Evolutionary conservation across 2,113 vertebrate species (phyloP).

Genomic region (Nothoprocta perdicaria): DNA sequence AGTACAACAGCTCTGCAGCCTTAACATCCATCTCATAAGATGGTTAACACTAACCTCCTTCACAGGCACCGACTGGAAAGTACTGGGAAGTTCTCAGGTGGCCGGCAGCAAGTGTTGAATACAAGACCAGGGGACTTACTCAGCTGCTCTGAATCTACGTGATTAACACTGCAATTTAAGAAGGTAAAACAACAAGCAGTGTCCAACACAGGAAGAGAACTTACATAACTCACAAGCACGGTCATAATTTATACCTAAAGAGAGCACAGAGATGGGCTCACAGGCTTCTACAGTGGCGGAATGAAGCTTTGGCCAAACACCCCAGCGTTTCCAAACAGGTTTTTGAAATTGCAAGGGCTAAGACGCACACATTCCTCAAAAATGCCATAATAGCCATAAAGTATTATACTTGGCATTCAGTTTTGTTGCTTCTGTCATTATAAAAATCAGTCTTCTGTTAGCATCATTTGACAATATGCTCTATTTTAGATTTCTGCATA

Average conservation of each 20-base stretch:
- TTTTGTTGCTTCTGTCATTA: slow-evolving; percentile 29
- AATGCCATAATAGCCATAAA: neutral
- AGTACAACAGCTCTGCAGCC: neutral
- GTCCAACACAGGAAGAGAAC: neutral
- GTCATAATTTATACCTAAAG: neutral
- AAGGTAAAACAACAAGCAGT: neutral
- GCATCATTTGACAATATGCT: slow-evolving; percentile 33
- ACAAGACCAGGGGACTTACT: neutral
- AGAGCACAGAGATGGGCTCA: neutral
- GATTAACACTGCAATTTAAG: neutral
- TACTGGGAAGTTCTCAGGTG: neutral
- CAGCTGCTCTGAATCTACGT: neutral
- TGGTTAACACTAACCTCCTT: neutral
- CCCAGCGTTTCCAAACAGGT: neutral
- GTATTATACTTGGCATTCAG: slow-evolving; percentile 6
- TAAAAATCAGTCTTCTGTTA: slow-evolving; percentile 12
- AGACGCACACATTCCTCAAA: neutral
- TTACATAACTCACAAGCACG: neutral
- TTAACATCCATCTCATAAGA: neutral
- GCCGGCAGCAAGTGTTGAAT: neutral
- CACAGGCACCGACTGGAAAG: neutral
- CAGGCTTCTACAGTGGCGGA: neutral
- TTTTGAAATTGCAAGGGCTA: neutral
- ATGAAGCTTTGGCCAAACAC: neutral
- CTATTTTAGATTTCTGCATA: slow-evolving; percentile 19